A percentile compares a stretch with the other conserved stretches of the same genome.
Evolutionary conservation across 2,888 invertebrate genomes (phyloP).

Genomic region (Girardia tigrina): DNA sequence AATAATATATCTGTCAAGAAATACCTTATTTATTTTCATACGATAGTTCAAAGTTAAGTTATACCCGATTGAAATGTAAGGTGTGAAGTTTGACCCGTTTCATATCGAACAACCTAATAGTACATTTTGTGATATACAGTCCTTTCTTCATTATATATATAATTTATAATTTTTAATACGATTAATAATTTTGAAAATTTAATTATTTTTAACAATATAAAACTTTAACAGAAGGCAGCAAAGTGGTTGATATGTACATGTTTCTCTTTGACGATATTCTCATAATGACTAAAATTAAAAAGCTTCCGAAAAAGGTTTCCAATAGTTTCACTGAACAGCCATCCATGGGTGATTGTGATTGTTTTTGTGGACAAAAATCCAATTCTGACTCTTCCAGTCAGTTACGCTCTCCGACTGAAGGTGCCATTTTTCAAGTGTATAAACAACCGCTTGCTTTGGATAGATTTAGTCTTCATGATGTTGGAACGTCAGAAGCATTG

Average conservation of each 20-base stretch:
- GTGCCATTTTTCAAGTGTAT: constrained; percentile 48
- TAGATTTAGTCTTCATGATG: constrained; percentile 52
- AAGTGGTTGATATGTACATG: constrained; percentile 55
- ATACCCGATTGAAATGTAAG: too few species aligned
- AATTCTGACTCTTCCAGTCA: constrained; percentile 29
- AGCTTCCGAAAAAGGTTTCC: constrained; percentile 53
- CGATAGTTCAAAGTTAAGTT: too few species aligned
- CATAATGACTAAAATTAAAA: constrained; percentile 56
- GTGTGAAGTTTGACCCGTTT: too few species aligned
- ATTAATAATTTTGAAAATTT: too few species aligned
- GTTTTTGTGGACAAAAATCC: constrained; percentile 34
- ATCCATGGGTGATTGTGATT: constrained; percentile 33
- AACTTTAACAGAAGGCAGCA: constrained; percentile 53
- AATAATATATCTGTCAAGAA: too few species aligned
- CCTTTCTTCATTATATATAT: too few species aligned
- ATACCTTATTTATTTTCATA: too few species aligned
- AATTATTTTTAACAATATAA: not conserved
- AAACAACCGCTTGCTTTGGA: constrained; percentile 53
- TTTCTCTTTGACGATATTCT: constrained; percentile 59
- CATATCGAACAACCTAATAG: too few species aligned
- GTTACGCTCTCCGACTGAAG: constrained; percentile 39
- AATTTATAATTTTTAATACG: too few species aligned
- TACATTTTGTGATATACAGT: too few species aligned
- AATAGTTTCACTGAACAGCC: constrained; percentile 15
- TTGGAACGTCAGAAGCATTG: constrained; percentile 45